These are phyloP conservation scores for Cavia porcellus DNA, from an alignment of 2,113 vertebrate species.

Conservation along the genomic window DNA sequence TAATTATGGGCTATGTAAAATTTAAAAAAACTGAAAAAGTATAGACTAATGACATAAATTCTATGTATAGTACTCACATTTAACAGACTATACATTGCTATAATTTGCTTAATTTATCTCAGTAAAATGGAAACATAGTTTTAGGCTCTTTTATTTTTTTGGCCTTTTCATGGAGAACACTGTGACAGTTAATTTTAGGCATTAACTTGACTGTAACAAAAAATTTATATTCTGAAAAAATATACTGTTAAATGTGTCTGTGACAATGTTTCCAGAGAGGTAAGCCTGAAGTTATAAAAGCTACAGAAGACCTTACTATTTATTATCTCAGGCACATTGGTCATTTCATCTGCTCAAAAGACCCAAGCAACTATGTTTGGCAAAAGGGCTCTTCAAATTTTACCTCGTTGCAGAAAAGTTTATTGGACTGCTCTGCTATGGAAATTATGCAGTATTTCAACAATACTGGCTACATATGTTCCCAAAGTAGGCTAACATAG, in stretches of 20 bases:
- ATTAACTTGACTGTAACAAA: neutral
- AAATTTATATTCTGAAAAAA: neutral
- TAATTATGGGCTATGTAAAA: neutral
- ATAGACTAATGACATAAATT: neutral
- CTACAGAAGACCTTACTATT: neutral
- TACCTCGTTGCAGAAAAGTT: neutral
- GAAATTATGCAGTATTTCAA: neutral
- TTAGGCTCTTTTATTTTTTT: neutral
- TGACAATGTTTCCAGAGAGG: no score
- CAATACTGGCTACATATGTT: neutral
- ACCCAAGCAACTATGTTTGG: neutral
- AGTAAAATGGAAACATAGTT: neutral
- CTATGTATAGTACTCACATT: neutral
- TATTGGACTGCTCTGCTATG: neutral
- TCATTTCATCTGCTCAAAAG: neutral
- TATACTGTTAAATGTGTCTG: no score
- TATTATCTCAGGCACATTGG: neutral
- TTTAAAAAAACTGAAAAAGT: neutral
- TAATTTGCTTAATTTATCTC: neutral
- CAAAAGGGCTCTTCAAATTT: neutral
- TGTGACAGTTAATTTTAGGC: neutral
- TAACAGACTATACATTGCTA: neutral
- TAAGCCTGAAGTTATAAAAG: no score
- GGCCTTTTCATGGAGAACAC: neutral
- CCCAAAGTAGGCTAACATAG: neutral